Base-by-base conservation (phyloP, 2,888 invertebrate genomes). In the Dioctria linearis region DNA sequence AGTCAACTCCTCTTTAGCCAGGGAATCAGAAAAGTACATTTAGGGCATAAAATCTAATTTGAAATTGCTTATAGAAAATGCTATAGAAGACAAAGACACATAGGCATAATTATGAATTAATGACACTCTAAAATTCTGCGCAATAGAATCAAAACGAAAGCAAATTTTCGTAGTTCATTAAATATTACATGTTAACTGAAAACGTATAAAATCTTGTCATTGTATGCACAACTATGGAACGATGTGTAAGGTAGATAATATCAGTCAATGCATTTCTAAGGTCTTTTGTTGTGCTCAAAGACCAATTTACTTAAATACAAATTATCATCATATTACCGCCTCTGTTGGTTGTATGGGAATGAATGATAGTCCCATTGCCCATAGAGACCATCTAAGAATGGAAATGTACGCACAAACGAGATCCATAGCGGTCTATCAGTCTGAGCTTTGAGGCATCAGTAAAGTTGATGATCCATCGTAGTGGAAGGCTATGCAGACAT, bases 281-380 rank as follows among this genome's bases (percentile, higher is more conserved):
- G 37, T 5, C 37, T 46, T 76, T 76, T 63, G 39, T 76, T 76
- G 76, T 46, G 49, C 11, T 63, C 61, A 76, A 49, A 76, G 46
- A 63, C 39, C 76, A 37, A 63, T 76, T 63, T 63, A 76, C 76
- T 13, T 49, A 63, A 76, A 63, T 76, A 76, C 76, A 76, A 76
- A 76, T 76, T 76, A 63, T 76, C 63, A 49, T 76, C 76, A n/a
- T 63, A 63, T 76, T 76, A 76, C 49, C 61, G 76, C 49, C 76
- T 63, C 63, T 75, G 57, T 59, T 75, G 42, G 4, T 5, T 59
- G 43, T 43, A 75, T 8, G n/a, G 49, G 49, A 63, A 57, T 63
- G 76, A 63, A 76, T 76, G 76, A 76, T 76, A 76, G 76, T 13
- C 51, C 76, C 63, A 76, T 61, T 57, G 46, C 51, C 76, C 63